phyloP scores from a whole-genome alignment of 2,113 vertebrate species.

The Seriola rivoliana region DNA sequence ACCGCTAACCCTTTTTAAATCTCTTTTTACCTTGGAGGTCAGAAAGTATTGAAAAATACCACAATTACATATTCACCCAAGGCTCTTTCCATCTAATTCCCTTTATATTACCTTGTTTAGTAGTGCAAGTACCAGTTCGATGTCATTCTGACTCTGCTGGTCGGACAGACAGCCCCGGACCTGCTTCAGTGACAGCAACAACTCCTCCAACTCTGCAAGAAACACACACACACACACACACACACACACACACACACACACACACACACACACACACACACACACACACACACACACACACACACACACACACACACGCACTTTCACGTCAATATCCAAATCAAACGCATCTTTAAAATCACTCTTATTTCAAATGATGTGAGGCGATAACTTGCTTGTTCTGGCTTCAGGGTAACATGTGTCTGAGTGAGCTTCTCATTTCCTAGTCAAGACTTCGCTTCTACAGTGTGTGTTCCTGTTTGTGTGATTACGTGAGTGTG shows the following conservation, averaged over 20 bases:
- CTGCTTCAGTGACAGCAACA: constrained; percentile 95
- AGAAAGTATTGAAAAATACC: constrained; percentile 12
- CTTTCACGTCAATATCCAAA: too few species aligned
- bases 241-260: too few species aligned
- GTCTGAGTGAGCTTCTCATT: constrained; percentile 23
- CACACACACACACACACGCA: too few species aligned
- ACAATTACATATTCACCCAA: neutral
- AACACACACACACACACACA: constrained; percentile 1
- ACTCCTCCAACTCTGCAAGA: constrained; percentile 92
- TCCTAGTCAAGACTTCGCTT: neutral
- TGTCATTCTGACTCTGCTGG: constrained; percentile 96
- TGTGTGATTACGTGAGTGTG: constrained; percentile 29
- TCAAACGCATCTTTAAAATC: too few species aligned
- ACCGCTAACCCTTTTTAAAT: constrained; percentile 2
- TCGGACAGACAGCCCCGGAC: constrained; percentile 93
- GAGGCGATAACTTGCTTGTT: neutral
- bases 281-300: neutral
- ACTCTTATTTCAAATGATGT: too few species aligned
- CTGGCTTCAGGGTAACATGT: constrained; percentile 5
- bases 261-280: too few species aligned
- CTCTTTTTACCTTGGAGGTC: neutral
- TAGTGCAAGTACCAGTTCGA: constrained; percentile 93
- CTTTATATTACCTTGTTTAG: constrained; percentile 88
- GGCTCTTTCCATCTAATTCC: neutral
- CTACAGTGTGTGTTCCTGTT: constrained; percentile 19